These are phyloP conservation scores for Protobothrops mucrosquamatus DNA, from an alignment of 2,113 vertebrate genomes.

Conservation along the genomic window DNA sequence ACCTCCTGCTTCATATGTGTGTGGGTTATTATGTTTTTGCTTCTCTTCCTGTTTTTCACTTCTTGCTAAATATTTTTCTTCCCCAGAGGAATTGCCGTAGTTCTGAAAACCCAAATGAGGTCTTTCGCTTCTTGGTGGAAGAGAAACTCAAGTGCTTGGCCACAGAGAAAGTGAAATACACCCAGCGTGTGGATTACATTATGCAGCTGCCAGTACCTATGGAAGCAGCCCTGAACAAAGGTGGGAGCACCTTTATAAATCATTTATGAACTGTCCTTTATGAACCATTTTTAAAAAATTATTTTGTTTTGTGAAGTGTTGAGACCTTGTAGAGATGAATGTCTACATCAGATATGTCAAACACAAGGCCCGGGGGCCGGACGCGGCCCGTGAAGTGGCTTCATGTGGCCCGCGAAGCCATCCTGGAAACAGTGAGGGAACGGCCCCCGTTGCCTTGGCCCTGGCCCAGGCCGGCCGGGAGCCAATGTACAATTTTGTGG, in stretches of 20 bases:
- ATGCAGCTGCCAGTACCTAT: slow-evolving; percentile 95
- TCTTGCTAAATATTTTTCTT: not conserved
- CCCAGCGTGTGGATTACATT: slow-evolving; percentile 96
- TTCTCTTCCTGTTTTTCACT: not conserved
- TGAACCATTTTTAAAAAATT: not conserved
- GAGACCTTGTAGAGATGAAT: not conserved
- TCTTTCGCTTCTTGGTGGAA: slow-evolving; percentile 95
- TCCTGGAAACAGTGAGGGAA: too few species aligned
- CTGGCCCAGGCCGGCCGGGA: too few species aligned
- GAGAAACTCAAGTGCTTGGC: slow-evolving; percentile 96
- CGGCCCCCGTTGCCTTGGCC: too few species aligned
- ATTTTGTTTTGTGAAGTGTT: not conserved
- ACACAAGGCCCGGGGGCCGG: too few species aligned
- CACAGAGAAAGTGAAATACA: slow-evolving; percentile 97
- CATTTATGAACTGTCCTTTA: not conserved
- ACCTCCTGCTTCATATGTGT: not conserved
- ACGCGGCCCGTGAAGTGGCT: too few species aligned
- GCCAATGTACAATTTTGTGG: too few species aligned
- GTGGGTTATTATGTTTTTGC: not conserved
- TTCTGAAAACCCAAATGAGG: slow-evolving; percentile 92
- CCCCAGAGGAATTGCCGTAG: slow-evolving; percentile 94
- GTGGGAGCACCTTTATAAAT: slow-evolving; percentile 59
- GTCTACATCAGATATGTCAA: too few species aligned
- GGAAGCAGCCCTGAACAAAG: slow-evolving; percentile 96
- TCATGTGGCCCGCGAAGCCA: too few species aligned